Evolutionary conservation across 2,888 invertebrate genomes (phyloP), one percentile per base, ranked within the genome.

Genomic region (Troglohyphantes excavatus): DNA sequence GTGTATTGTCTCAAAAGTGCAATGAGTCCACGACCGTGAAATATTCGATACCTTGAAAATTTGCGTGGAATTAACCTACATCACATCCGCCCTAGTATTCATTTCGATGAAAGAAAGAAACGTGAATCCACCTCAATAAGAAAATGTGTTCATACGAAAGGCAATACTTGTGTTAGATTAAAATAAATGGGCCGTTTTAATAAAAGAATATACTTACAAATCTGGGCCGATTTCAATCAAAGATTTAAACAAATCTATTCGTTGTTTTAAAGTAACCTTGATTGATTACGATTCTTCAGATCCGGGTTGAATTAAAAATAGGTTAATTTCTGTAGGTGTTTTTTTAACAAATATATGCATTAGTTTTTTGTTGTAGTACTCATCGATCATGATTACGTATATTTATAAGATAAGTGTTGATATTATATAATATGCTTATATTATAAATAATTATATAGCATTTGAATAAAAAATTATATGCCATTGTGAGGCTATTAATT

Each of bases 21-120:
- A 29, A 68, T 70, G 82, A 46, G 75, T 75, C 76, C 82, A 76
- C 39, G 76, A 63, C 82, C 88, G 82, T 73, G 87, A 87, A 87
- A 78, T 19, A 67, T 81, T 87, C 79, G 65, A 81, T 81, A 87
- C 26, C 53, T 19, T 26, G 27, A 19, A n/a, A n/a, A 43, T 75
- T 53, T 70, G 43, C 29, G 33, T 70, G 1, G 53, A 13, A 21
- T 19, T 82, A 70, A 82, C 83, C 83, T 72, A 72, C 6, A 72
- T 82, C 23, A 11, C 23, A 39, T 26, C 63, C 65, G 21, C 19
- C 33, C 61, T 9, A 61, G 5, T n/a, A 59, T 61, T 53, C 19
- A 53, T 29, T 11, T 19, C 29, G 17, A 7, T 13, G 17, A 7
- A 46, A 2, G 46, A 46, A 46, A 7, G 17, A 17, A 46, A 46